These are phyloP conservation scores for Lagopus leucura DNA, from an alignment of 2,113 vertebrate genomes.

Conservation along the genomic window DNA sequence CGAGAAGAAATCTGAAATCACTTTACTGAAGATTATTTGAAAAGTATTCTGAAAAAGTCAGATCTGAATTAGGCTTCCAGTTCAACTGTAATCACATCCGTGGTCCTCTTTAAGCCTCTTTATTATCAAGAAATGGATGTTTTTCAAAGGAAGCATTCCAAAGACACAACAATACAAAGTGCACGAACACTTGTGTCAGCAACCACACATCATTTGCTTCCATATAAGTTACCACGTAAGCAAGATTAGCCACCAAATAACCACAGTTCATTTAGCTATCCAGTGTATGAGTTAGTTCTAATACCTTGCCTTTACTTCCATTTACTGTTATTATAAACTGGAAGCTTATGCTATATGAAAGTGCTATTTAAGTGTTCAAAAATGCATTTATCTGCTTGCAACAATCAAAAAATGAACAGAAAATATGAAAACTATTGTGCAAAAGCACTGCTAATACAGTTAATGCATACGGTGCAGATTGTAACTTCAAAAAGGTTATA, in stretches of 20 bases:
- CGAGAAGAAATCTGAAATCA: neutral
- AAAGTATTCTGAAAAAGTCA: neutral
- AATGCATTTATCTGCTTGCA: neutral
- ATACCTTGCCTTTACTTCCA: neutral
- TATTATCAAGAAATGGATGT: neutral
- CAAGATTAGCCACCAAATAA: neutral
- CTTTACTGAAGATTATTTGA: neutral
- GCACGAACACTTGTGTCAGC: neutral
- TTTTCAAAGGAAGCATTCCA: neutral
- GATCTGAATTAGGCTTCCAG: neutral
- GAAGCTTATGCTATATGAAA: neutral
- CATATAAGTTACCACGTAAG: neutral
- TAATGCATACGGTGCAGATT: neutral
- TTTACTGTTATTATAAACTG: neutral
- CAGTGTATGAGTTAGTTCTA: neutral
- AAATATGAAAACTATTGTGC: neutral
- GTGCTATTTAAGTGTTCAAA: neutral
- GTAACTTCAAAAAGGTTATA: neutral
- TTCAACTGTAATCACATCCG: neutral
- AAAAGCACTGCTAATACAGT: neutral
- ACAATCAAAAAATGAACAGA: neutral
- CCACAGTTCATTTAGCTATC: neutral
- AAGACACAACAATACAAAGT: neutral
- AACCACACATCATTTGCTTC: neutral
- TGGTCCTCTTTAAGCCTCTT: neutral